Percentiles rank a stretch among this genome's conserved stretches.
phyloP scores from a whole-genome alignment of 2,797 vertebrate genomes.

The Falco berigora region DNA sequence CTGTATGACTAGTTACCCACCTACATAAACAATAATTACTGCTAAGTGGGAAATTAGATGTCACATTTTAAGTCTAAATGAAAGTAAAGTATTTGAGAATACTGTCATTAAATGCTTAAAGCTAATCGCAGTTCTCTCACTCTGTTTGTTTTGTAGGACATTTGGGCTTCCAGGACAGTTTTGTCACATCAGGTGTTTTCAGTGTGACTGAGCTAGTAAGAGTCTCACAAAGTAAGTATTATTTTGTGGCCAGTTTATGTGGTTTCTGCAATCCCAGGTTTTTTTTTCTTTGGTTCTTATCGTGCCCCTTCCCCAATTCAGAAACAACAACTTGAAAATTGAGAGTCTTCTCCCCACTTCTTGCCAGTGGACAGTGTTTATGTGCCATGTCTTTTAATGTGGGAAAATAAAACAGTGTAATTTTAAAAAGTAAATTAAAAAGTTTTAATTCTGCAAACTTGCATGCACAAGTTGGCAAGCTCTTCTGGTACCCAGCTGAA shows the following conservation, averaged over 20 bases:
- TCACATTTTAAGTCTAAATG: constrained; percentile 60
- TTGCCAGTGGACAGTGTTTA: not conserved
- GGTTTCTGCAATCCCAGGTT: not conserved
- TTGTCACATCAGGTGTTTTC: constrained; percentile 97
- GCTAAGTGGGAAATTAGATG: constrained; percentile 63
- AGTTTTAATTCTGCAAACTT: not conserved
- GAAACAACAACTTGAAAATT: not conserved
- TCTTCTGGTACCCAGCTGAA: not conserved
- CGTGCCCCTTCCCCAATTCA: not conserved
- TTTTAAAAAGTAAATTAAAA: not conserved
- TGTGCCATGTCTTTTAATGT: not conserved
- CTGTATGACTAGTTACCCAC: constrained; percentile 65
- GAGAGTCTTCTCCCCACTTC: not conserved
- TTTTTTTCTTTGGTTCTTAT: not conserved
- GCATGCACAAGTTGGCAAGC: not conserved
- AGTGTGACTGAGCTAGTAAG: constrained; percentile 95
- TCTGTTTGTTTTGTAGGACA: constrained; percentile 85
- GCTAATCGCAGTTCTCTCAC: constrained; percentile 58
- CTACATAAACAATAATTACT: constrained; percentile 66
- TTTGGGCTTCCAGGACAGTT: constrained; percentile 98
- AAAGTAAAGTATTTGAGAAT: constrained; percentile 62
- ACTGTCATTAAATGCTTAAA: constrained; percentile 61
- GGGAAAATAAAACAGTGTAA: not conserved
- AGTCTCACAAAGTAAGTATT: constrained; percentile 96
- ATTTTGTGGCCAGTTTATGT: not conserved